These are phyloP conservation scores for Darwinula stevensoni DNA, from an alignment of 2,888 invertebrate genomes.

Conservation along the genomic window DNA sequence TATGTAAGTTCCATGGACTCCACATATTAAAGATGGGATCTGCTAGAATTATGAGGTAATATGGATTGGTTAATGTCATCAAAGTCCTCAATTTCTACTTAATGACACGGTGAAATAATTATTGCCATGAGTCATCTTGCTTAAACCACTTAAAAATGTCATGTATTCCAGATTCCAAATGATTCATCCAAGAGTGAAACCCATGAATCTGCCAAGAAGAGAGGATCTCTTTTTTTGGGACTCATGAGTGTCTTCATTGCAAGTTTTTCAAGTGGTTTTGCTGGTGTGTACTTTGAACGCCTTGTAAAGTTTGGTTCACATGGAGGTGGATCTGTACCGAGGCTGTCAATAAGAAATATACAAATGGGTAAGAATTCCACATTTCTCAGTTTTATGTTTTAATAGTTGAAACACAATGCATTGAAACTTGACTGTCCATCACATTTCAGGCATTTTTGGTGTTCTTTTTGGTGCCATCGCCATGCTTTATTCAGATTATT, in stretches of 20 bases:
- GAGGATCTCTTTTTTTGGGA: conserved; percentile 14
- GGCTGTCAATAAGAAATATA: conserved; percentile 21
- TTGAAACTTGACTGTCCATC: no score
- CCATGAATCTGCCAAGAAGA: background rate
- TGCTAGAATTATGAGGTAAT: no score
- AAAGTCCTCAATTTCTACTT: no score
- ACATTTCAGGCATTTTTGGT: conserved; percentile 18
- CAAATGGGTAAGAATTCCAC: conserved; percentile 17
- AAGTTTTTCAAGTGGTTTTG: conserved; percentile 22
- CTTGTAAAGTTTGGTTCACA: conserved; percentile 18
- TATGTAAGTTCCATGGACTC: no score
- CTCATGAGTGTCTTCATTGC: conserved; percentile 19
- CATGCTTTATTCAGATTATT: conserved; percentile 16
- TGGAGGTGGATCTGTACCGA: conserved; percentile 12
- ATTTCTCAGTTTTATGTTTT: conserved; percentile 4
- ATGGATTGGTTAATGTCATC: no score
- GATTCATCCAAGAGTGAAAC: no score
- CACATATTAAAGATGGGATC: no score
- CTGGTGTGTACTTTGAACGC: conserved; percentile 24
- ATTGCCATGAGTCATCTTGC: no score
- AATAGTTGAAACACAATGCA: conserved; percentile 3
- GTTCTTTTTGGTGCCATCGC: conserved; percentile 17
- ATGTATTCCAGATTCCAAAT: no score
- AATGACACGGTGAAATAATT: no score
- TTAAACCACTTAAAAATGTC: no score